Conservation (phyloP, 2,888 invertebrate genomes). For the Herminia tarsipennalis region DNA sequence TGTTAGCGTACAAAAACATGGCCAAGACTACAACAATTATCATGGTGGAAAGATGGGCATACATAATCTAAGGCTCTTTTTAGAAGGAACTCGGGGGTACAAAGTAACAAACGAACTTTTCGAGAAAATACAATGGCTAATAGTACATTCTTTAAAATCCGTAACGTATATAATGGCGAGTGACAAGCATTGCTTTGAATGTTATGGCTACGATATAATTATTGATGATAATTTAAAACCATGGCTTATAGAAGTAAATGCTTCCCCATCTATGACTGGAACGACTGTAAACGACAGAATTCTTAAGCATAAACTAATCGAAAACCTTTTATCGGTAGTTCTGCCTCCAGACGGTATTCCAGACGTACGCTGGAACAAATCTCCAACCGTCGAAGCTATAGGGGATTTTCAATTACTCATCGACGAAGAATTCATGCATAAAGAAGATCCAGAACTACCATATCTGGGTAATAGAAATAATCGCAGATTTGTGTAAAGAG, state of each 20-base stretch:
- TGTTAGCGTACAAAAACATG: slow-evolving; percentile 98
- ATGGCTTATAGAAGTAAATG: slow-evolving; percentile 98
- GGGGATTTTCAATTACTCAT: slow-evolving; percentile 94
- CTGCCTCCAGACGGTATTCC: slow-evolving; percentile 95
- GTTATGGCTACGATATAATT: slow-evolving; percentile 98
- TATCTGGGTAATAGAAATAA: no score
- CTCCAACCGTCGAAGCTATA: slow-evolving; percentile 89
- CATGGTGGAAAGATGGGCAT: slow-evolving; percentile 98
- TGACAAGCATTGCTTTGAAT: slow-evolving; percentile 96
- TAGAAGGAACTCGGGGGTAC: slow-evolving; percentile 96
- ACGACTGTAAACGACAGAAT: slow-evolving; percentile 98
- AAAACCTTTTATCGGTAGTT: slow-evolving; percentile 96
- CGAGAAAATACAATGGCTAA: slow-evolving; percentile 94
- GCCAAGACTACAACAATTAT: slow-evolving; percentile 96
- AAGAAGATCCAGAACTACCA: slow-evolving; percentile 82
- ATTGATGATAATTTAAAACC: slow-evolving; percentile 97
- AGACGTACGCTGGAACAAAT: slow-evolving; percentile 95
- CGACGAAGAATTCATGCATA: slow-evolving; percentile 92
- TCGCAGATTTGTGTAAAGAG: no score
- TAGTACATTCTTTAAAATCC: slow-evolving; percentile 96
- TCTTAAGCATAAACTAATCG: slow-evolving; percentile 96
- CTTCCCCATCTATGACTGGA: slow-evolving; percentile 97
- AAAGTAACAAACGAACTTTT: slow-evolving; percentile 95
- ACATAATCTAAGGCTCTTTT: slow-evolving; percentile 94
- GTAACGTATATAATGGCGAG: slow-evolving; percentile 97